Conservation (phyloP, 64 coral and sea anemone genomes). For the Dendronephthya gigantea region DNA sequence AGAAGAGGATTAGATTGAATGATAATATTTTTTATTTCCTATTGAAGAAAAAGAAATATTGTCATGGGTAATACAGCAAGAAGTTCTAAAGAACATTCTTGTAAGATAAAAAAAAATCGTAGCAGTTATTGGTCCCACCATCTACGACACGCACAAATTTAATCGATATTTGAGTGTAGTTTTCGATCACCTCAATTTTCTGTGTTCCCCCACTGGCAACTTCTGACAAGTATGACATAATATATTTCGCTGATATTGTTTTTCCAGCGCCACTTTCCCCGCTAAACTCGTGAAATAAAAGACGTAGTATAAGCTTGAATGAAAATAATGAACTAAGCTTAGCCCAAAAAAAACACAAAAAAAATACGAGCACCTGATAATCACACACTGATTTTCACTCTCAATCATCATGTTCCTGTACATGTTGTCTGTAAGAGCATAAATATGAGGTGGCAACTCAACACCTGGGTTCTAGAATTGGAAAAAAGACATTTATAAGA, state of each 20-base stretch:
- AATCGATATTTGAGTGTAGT: background rate
- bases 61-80: no score
- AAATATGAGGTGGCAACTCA: constrained; percentile 58
- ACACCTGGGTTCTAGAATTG: constrained; percentile 38
- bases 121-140: no score
- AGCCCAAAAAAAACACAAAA: background rate
- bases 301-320: background rate
- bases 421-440: constrained; percentile 83
- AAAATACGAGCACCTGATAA: constrained; percentile 61
- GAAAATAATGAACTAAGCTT: background rate
- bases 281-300: constrained; percentile 5
- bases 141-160: background rate
- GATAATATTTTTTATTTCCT: constrained; percentile 91
- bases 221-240: constrained; percentile 81
- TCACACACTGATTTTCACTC: constrained; percentile 78
- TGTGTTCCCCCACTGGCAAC: constrained; percentile 67
- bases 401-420: constrained; percentile 91
- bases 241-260: constrained; percentile 87
- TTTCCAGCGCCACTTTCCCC: constrained; percentile 92
- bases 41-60: background rate
- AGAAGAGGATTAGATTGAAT: constrained; percentile 89
- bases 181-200: constrained; percentile 52
- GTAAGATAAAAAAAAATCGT: no score
- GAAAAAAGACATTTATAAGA: no score
- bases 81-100: background rate